Evolutionary conservation across 2,113 vertebrate genomes (phyloP).

Genomic region (Paramisgurnus dabryanus): DNA sequence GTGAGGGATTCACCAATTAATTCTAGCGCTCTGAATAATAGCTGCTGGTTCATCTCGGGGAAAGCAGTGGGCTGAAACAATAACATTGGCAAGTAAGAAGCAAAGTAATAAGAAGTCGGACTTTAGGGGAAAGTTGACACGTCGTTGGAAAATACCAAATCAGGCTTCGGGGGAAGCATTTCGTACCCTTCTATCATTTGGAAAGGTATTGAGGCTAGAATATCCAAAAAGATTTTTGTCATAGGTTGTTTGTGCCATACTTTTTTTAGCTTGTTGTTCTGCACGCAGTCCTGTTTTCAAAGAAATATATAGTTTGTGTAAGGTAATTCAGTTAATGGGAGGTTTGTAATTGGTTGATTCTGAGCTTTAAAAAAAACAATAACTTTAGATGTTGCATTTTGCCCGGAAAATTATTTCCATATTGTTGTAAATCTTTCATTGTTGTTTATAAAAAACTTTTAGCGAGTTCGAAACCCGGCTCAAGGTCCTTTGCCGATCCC

Average conservation of each 20-base stretch:
- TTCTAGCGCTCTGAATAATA: constrained; percentile 56
- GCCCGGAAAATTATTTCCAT: not conserved
- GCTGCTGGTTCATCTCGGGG: constrained; percentile 52
- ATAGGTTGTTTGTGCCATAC: not conserved
- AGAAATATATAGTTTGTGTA: not conserved
- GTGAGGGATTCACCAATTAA: constrained; percentile 57
- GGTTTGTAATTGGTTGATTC: not conserved
- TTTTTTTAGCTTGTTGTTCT: not conserved
- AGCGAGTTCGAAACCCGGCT: too few relatives aligned
- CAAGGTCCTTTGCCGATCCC: too few relatives aligned
- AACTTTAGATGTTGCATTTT: not conserved
- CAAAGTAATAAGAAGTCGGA: constrained; percentile 26
- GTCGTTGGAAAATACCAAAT: constrained; percentile 16
- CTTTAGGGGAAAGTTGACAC: constrained; percentile 5
- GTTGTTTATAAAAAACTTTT: not conserved
- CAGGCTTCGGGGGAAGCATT: constrained; percentile 11
- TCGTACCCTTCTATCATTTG: not conserved
- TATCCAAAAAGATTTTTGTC: not conserved
- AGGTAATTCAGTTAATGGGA: not conserved
- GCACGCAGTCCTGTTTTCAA: not conserved
- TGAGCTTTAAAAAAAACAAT: not conserved
- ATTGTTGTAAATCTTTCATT: not conserved
- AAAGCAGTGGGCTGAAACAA: constrained; percentile 43
- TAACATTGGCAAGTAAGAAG: constrained; percentile 41
- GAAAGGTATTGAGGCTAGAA: not conserved